Evolutionary conservation across 1,140 invertebrate species (phyloP).

Genomic region (Calosoma granatense): DNA sequence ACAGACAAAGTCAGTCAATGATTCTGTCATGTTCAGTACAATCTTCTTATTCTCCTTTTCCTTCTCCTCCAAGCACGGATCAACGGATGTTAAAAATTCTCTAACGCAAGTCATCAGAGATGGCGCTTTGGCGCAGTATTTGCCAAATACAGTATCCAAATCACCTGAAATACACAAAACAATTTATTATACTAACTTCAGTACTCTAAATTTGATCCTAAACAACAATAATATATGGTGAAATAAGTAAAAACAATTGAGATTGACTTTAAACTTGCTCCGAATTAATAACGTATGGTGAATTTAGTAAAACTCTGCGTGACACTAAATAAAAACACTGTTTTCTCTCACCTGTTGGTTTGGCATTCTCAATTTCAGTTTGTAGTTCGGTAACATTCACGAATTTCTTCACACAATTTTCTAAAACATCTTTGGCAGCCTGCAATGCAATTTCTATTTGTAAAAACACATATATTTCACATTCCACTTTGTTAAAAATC

Average conservation of each 20-base stretch:
- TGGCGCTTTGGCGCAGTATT: slow-evolving; percentile 55
- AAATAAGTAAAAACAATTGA: too few species aligned
- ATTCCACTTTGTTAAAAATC: neutral
- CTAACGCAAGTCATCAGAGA: slow-evolving; percentile 46
- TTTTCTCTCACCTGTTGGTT: slow-evolving; percentile 34
- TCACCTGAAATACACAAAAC: slow-evolving; percentile 33
- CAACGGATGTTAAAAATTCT: slow-evolving; percentile 45
- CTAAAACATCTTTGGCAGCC: slow-evolving; percentile 22
- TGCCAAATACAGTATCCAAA: slow-evolving; percentile 54
- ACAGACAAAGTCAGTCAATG: slow-evolving; percentile 59
- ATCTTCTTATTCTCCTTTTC: slow-evolving; percentile 48
- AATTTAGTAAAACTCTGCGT: too few species aligned
- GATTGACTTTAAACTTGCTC: too few species aligned
- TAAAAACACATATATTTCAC: slow-evolving; percentile 9
- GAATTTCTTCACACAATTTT: slow-evolving; percentile 37
- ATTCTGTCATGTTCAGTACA: slow-evolving; percentile 51
- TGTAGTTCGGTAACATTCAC: slow-evolving; percentile 42
- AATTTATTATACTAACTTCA: neutral
- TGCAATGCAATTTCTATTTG: slow-evolving; percentile 9
- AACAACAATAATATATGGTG: too few species aligned
- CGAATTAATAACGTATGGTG: too few species aligned
- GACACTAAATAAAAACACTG: too few species aligned
- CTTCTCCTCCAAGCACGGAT: slow-evolving; percentile 49
- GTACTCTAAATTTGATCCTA: too few species aligned
- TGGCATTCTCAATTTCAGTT: slow-evolving; percentile 48